Percentiles rank a stretch among this genome's conserved stretches.
Conservation (phyloP, 2,888 invertebrate genomes). For the Tenthredo livida region DNA sequence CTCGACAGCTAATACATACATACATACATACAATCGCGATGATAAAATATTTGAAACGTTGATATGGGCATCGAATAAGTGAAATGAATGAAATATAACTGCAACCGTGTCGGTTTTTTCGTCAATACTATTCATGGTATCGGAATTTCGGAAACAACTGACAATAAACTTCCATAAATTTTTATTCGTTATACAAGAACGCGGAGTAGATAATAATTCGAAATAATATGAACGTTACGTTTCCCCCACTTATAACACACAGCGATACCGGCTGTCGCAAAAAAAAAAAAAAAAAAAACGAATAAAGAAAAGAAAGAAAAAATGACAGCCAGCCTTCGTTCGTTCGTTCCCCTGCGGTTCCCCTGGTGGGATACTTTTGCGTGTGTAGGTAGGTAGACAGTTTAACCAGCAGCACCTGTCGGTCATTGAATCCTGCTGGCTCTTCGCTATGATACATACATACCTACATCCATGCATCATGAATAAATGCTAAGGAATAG, state of each 20-base stretch:
- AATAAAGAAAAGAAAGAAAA: not conserved
- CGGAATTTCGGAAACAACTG: not conserved
- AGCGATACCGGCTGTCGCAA: slow-evolving; percentile 38
- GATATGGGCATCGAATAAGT: not conserved
- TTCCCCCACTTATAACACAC: not conserved
- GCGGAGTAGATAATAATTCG: not conserved
- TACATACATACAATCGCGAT: not conserved
- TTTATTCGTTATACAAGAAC: not conserved
- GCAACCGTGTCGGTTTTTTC: not conserved
- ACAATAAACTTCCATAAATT: not conserved
- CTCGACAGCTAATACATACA: not conserved
- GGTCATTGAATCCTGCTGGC: slow-evolving; percentile 47
- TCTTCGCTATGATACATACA: slow-evolving; percentile 1
- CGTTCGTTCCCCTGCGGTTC: slow-evolving; percentile 4
- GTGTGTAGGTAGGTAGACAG: slow-evolving; percentile 26
- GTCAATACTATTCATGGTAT: not conserved
- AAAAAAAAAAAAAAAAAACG: not conserved
- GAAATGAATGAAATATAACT: not conserved
- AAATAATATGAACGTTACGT: slow-evolving; percentile 2
- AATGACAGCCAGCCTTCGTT: slow-evolving; percentile 44
- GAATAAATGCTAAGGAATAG: slow-evolving; percentile 17
- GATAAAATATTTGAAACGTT: not conserved
- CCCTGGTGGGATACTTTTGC: not conserved
- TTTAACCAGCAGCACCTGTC: slow-evolving; percentile 45
- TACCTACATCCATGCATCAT: not conserved